Conservation (phyloP, 2,888 invertebrate genomes). For the Acleris cristana region DNA sequence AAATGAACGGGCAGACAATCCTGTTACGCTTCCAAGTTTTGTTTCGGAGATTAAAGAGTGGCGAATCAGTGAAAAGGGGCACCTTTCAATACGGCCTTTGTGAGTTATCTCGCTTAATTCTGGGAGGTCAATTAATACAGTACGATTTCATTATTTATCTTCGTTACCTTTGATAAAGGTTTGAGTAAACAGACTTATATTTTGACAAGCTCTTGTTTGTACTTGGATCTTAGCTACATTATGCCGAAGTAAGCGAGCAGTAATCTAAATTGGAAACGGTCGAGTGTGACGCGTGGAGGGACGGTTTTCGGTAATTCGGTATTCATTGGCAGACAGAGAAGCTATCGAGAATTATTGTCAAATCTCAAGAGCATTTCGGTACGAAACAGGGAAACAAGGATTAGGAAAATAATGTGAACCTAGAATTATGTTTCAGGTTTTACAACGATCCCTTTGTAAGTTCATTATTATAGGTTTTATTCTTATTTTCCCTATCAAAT, state of each 20-base stretch:
- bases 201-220: conserved; percentile 29
- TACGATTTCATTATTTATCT: conserved; percentile 72
- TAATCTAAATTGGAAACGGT: conserved; percentile 80
- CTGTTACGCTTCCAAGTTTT: conserved; percentile 78
- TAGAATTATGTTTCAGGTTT: not conserved
- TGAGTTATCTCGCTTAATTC: conserved; percentile 79
- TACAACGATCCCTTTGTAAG: no score
- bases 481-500: no score
- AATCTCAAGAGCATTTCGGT: conserved; percentile 73
- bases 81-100: conserved; percentile 74
- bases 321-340: conserved; percentile 73
- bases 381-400: conserved; percentile 47
- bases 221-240: conserved; percentile 21
- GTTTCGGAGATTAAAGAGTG: conserved; percentile 82
- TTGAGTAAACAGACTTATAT: conserved; percentile 38
- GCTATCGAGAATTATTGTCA: conserved; percentile 78
- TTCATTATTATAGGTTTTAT: no score
- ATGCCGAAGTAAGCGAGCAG: conserved; percentile 52
- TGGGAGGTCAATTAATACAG: conserved; percentile 76
- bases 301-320: conserved; percentile 66
- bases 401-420: conserved; percentile 43
- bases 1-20: conserved; percentile 82
- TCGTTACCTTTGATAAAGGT: conserved; percentile 54
- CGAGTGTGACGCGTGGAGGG: conserved; percentile 59
- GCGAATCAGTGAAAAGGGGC: conserved; percentile 71